Conservation (phyloP, 1,140 invertebrate species). For the Ruditapes philippinarum region DNA sequence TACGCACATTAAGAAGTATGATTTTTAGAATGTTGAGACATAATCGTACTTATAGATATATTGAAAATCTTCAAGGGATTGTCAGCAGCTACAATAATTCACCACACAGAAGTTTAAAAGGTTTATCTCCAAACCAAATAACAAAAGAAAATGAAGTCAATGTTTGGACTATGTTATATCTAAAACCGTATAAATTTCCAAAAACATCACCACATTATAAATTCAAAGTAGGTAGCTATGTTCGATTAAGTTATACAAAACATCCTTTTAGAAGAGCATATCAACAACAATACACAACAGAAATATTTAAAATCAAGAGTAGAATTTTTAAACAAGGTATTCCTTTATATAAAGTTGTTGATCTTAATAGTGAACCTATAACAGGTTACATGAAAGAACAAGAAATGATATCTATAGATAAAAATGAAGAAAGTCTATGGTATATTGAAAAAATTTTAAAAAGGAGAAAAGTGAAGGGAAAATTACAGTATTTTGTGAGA, state of each 20-base stretch:
- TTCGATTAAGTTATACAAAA: conserved; percentile 43
- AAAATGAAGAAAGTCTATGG: conserved; percentile 44
- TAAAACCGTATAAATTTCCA: conserved; percentile 23
- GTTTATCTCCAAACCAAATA: conserved; percentile 46
- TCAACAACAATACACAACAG: conserved; percentile 57
- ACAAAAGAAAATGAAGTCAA: conserved; percentile 37
- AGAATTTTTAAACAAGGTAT: conserved; percentile 42
- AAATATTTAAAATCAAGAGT: conserved; percentile 52
- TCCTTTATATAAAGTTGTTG: conserved; percentile 3
- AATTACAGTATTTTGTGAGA: conserved; percentile 43
- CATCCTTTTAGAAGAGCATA: conserved; percentile 50
- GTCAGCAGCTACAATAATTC: conserved; percentile 57
- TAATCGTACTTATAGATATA: conserved; percentile 34
- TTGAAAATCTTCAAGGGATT: conserved; percentile 33
- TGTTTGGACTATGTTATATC: conserved; percentile 48
- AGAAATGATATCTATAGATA: not conserved
- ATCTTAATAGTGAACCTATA: conserved; percentile 31
- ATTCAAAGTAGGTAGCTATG: conserved; percentile 43
- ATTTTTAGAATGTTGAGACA: conserved; percentile 53
- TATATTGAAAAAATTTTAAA: conserved; percentile 47
- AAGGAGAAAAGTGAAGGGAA: conserved; percentile 16
- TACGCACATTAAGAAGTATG: conserved; percentile 47
- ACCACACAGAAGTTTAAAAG: conserved; percentile 48
- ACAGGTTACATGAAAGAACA: not conserved
- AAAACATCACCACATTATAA: conserved; percentile 20